These are phyloP conservation scores for Lepidotrigona ventralis DNA, from an alignment of 1,140 invertebrate species.

Conservation along the genomic window DNA sequence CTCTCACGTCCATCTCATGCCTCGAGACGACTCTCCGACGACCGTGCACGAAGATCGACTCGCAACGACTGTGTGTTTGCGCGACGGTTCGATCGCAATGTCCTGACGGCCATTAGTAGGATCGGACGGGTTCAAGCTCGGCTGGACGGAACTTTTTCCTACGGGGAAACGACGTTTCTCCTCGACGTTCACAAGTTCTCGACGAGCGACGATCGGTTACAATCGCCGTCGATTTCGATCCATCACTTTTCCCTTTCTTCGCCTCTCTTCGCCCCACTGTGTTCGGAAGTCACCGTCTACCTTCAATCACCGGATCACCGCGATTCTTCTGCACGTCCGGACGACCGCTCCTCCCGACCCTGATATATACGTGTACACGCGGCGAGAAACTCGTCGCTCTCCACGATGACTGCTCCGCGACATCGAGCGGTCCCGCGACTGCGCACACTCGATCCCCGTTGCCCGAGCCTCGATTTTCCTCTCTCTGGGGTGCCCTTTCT, in stretches of 20 bases:
- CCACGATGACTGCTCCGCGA: slow-evolving; percentile 49
- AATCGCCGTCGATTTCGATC: neutral
- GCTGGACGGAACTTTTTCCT: neutral
- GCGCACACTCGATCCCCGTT: slow-evolving; percentile 56
- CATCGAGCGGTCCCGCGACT: slow-evolving; percentile 60
- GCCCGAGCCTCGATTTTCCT: slow-evolving; percentile 42
- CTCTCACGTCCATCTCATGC: slow-evolving; percentile 15
- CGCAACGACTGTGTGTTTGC: neutral
- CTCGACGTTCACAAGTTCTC: neutral
- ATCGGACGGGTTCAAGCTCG: neutral
- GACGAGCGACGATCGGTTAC: neutral
- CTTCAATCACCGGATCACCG: slow-evolving; percentile 26
- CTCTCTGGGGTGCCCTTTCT: slow-evolving; percentile 41
- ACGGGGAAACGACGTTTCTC: too few species aligned
- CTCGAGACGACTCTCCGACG: neutral
- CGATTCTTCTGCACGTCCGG: slow-evolving; percentile 26
- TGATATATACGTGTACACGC: slow-evolving; percentile 59
- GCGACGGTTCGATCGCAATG: neutral
- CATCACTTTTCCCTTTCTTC: neutral
- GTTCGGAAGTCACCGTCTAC: neutral
- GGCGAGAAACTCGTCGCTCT: slow-evolving; percentile 58
- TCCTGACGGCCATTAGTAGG: neutral
- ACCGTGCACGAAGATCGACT: too few species aligned
- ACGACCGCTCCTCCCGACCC: slow-evolving; percentile 24
- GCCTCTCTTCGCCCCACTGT: neutral